These are phyloP conservation scores for Drosophila lacertosa DNA, from an alignment of 1,140 invertebrate genomes.

Conservation along the genomic window DNA sequence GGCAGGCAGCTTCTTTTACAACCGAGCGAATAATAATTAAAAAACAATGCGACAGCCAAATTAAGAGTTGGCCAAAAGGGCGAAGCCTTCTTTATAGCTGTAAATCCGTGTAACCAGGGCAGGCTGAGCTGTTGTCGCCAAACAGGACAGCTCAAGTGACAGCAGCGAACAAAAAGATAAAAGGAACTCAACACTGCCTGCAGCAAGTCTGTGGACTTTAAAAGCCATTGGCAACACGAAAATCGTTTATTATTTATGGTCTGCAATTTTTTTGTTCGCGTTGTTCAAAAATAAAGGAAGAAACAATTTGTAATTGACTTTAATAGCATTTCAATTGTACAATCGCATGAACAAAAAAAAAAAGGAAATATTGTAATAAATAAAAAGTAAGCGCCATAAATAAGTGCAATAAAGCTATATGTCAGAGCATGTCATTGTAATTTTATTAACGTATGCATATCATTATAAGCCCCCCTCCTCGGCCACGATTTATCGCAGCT, in stretches of 20 bases:
- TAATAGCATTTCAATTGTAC: slow-evolving; percentile 68
- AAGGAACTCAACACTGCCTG: background rate
- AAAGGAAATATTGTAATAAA: slow-evolving; percentile 51
- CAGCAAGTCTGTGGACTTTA: slow-evolving; percentile 37
- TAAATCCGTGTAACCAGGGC: slow-evolving; percentile 71
- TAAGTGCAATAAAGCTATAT: slow-evolving; percentile 54
- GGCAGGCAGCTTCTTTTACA: slow-evolving; percentile 55
- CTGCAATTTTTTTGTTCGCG: slow-evolving; percentile 17
- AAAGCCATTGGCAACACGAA: slow-evolving; percentile 55
- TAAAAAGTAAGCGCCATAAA: slow-evolving; percentile 57
- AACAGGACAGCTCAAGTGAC: slow-evolving; percentile 69
- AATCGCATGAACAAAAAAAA: slow-evolving; percentile 16
- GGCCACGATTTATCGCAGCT: background rate
- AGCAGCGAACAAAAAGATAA: slow-evolving; percentile 22
- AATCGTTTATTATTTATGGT: slow-evolving; percentile 71
- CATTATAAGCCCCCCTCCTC: slow-evolving; percentile 5
- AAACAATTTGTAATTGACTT: slow-evolving; percentile 57
- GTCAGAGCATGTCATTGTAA: slow-evolving; percentile 42
- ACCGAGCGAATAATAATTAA: slow-evolving; percentile 77
- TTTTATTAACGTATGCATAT: slow-evolving; percentile 38
- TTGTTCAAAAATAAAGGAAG: background rate
- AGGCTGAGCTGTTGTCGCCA: slow-evolving; percentile 35
- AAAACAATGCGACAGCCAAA: slow-evolving; percentile 73
- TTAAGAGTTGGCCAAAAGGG: slow-evolving; percentile 52
- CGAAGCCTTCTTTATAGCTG: slow-evolving; percentile 35